Evolutionary conservation across 2,888 invertebrate genomes (phyloP).

Genomic region (Eupithecia centaureata): DNA sequence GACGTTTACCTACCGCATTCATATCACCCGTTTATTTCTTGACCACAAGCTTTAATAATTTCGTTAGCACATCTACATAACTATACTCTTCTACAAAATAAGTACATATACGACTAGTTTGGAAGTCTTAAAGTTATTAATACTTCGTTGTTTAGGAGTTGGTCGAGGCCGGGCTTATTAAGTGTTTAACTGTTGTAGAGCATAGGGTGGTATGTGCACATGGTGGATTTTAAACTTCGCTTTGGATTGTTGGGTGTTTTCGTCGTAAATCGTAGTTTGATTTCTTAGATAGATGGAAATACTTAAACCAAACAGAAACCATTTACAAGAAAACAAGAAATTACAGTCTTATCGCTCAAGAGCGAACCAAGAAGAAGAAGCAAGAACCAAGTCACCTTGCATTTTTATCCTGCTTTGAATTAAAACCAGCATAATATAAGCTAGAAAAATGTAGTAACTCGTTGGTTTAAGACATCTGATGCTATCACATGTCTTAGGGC

Average conservation of each 20-base stretch:
- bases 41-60: background rate
- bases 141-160: conserved; percentile 71
- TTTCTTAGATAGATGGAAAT: background rate
- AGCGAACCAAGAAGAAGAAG: too few species aligned
- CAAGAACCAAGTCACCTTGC: too few species aligned
- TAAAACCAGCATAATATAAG: background rate
- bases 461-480: background rate
- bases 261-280: background rate
- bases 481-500: too few species aligned
- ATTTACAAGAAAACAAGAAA: background rate
- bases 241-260: background rate
- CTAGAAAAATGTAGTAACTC: background rate
- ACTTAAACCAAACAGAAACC: background rate
- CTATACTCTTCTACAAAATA: background rate
- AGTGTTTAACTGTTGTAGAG: conserved; percentile 40
- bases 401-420: too few species aligned
- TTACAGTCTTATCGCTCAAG: background rate
- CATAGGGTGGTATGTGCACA: conserved; percentile 46
- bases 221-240: conserved; percentile 11
- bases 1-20: background rate
- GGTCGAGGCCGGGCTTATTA: conserved; percentile 59
- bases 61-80: too few species aligned
- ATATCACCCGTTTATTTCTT: background rate
- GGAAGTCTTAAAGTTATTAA: conserved; percentile 79
- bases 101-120: conserved; percentile 45